A percentile compares a stretch with the other conserved stretches of the same genome.
phyloP scores from a whole-genome alignment of 2,888 invertebrate genomes.

The Elysia crispata region DNA sequence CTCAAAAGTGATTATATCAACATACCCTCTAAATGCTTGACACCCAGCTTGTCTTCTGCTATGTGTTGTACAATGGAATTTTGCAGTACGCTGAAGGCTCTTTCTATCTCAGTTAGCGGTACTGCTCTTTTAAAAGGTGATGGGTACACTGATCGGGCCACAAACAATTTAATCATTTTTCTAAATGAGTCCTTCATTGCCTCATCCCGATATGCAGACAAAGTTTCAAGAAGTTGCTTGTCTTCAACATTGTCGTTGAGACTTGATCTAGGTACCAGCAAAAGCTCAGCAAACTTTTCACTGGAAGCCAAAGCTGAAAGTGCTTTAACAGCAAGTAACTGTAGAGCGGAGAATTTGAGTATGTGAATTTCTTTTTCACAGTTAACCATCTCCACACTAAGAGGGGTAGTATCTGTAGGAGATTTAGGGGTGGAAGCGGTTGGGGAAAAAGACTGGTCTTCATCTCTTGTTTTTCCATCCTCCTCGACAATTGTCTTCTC shows the following conservation, averaged over 20 bases:
- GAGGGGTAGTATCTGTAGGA: neutral
- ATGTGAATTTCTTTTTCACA: conserved; percentile 77
- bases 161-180: conserved; percentile 73
- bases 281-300: conserved; percentile 80
- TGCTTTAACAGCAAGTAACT: conserved; percentile 81
- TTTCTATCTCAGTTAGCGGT: conserved; percentile 73
- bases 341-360: conserved; percentile 80
- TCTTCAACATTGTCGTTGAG: conserved; percentile 54
- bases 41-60: conserved; percentile 76
- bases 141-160: conserved; percentile 70
- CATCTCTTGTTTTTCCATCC: neutral
- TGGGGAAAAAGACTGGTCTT: conserved; percentile 10
- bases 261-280: conserved; percentile 79
- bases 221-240: conserved; percentile 65
- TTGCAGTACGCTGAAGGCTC: conserved; percentile 74
- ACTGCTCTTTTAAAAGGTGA: conserved; percentile 72
- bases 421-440: neutral
- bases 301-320: conserved; percentile 80
- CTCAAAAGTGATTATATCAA: too few relatives aligned
- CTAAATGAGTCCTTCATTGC: conserved; percentile 66
- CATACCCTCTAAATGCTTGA: conserved; percentile 73
- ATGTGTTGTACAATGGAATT: conserved; percentile 72
- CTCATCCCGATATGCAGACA: conserved; percentile 66
- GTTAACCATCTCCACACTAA: conserved; percentile 29
- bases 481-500: neutral